These are phyloP conservation scores for Forpus xanthops DNA, from an alignment of 2,797 vertebrate genomes.

Conservation along the genomic window DNA sequence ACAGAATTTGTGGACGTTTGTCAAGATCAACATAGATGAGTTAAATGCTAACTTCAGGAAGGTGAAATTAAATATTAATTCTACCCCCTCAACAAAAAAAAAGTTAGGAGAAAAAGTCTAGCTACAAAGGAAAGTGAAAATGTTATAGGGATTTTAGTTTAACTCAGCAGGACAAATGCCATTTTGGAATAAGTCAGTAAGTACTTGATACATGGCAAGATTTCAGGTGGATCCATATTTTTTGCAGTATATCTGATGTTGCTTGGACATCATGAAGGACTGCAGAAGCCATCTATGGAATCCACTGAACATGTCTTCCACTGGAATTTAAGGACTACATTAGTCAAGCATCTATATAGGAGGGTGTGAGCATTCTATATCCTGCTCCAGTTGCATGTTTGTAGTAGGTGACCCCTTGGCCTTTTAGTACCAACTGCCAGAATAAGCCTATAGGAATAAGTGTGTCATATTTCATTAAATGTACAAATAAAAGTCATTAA, in stretches of 20 bases:
- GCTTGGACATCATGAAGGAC: background rate
- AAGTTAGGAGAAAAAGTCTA: background rate
- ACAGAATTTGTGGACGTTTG: background rate
- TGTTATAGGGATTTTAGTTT: background rate
- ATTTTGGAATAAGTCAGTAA: background rate
- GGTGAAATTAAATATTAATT: conserved; percentile 40
- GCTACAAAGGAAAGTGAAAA: background rate
- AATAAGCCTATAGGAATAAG: background rate
- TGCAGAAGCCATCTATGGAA: background rate
- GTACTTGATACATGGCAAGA: background rate
- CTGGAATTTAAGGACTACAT: background rate
- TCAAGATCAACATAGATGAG: conserved; percentile 10
- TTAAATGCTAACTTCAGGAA: background rate
- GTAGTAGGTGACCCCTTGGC: background rate
- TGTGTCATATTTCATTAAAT: background rate
- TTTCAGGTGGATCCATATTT: background rate
- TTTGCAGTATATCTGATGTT: background rate
- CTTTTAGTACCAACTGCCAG: background rate
- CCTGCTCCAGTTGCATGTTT: background rate
- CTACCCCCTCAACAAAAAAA: background rate
- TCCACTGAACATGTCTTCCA: background rate
- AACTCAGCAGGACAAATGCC: background rate
- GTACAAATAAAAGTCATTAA: background rate
- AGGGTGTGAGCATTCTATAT: background rate
- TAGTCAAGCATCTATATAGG: background rate